Evolutionary conservation across 2,888 invertebrate genomes (phyloP).

Genomic region (Rhagonycha fulva): DNA sequence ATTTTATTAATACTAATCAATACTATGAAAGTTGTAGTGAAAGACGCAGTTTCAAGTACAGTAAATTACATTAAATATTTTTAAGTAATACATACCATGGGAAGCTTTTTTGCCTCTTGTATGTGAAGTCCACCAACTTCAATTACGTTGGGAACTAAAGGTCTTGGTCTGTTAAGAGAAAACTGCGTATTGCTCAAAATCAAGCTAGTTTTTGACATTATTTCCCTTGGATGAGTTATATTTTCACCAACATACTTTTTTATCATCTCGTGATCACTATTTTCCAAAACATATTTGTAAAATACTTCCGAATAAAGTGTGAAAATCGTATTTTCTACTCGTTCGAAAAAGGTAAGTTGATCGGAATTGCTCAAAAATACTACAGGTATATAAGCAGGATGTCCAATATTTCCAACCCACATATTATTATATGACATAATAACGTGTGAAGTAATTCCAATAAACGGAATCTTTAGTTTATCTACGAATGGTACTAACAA

Average conservation of each 20-base stretch:
- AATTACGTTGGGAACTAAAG: slow-evolving; percentile 56
- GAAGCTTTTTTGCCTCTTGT: slow-evolving; percentile 37
- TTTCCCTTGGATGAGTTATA: slow-evolving; percentile 41
- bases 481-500: slow-evolving; percentile 63
- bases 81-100: slow-evolving; percentile 36
- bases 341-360: slow-evolving; percentile 36
- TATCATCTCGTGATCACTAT: slow-evolving; percentile 24
- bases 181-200: slow-evolving; percentile 57
- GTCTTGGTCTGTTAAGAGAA: slow-evolving; percentile 54
- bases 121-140: slow-evolving; percentile 62
- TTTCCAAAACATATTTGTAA: slow-evolving; percentile 4
- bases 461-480: slow-evolving; percentile 60
- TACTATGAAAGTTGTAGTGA: no score
- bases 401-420: slow-evolving; percentile 56
- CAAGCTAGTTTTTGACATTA: slow-evolving; percentile 55
- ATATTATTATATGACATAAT: slow-evolving; percentile 55
- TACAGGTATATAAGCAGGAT: slow-evolving; percentile 54
- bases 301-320: slow-evolving; percentile 6
- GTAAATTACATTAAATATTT: no score
- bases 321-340: slow-evolving; percentile 38
- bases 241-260: slow-evolving; percentile 39
- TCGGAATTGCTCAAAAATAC: slow-evolving; percentile 50
- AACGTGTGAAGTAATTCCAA: slow-evolving; percentile 58
- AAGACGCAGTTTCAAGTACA: no score
- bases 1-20: no score